phyloP scores from a whole-genome alignment of 2,888 invertebrate genomes.

The Eustalomyia histrio region DNA sequence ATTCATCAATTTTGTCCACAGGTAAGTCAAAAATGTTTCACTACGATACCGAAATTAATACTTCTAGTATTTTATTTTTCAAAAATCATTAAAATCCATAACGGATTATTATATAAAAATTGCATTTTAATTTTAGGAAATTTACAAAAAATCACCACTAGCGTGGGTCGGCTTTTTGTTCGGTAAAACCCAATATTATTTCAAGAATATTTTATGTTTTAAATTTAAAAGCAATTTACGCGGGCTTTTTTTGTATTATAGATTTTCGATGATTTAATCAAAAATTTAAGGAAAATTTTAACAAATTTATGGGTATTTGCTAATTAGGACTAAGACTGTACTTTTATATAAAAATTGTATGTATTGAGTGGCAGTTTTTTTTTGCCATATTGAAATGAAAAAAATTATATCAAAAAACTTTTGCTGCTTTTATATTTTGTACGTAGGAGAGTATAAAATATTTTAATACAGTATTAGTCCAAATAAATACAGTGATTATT shows the following conservation, averaged over 20 bases:
- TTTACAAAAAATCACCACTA: slow-evolving; percentile 68
- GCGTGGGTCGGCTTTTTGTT: slow-evolving; percentile 60
- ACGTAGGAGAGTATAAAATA: slow-evolving; percentile 49
- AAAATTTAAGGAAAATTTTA: background rate
- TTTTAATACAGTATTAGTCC: slow-evolving; percentile 48
- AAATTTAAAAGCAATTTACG: slow-evolving; percentile 60
- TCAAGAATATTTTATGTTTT: background rate
- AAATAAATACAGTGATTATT: slow-evolving; percentile 58
- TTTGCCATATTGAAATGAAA: slow-evolving; percentile 55
- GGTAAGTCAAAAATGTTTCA: slow-evolving; percentile 71
- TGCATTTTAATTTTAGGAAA: slow-evolving; percentile 41
- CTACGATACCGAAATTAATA: slow-evolving; percentile 68
- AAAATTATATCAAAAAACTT: slow-evolving; percentile 23
- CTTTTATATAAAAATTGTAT: slow-evolving; percentile 40
- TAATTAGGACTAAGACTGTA: slow-evolving; percentile 48
- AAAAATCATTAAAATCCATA: slow-evolving; percentile 68
- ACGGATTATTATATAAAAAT: slow-evolving; percentile 69
- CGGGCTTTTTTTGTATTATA: slow-evolving; percentile 26
- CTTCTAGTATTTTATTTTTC: slow-evolving; percentile 70
- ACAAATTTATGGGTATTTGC: slow-evolving; percentile 21
- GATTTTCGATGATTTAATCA: background rate
- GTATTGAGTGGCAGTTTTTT: slow-evolving; percentile 51
- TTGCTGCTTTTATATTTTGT: slow-evolving; percentile 34
- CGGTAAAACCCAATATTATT: background rate
- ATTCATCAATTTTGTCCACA: slow-evolving; percentile 64